Evolutionary conservation across 2,113 vertebrate genomes (phyloP).

Genomic region (Ameiurus melas): DNA sequence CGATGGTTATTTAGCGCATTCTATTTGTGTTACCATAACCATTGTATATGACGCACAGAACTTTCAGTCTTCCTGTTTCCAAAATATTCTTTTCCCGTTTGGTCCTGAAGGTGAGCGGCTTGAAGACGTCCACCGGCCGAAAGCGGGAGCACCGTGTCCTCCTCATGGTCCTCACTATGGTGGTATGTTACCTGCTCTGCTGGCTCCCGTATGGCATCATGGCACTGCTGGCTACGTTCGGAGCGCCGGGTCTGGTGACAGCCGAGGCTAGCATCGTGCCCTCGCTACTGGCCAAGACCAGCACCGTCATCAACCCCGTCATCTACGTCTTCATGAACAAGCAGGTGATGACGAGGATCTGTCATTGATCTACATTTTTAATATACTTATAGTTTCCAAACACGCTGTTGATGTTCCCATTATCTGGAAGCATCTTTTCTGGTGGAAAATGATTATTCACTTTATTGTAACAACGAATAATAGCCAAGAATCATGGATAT

Average conservation of each 20-base stretch:
- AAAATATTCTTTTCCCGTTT: neutral
- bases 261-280: constrained; percentile 67
- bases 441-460: no score
- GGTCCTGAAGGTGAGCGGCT: constrained; percentile 56
- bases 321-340: constrained; percentile 73
- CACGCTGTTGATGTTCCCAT: no score
- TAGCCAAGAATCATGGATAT: no score
- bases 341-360: constrained; percentile 59
- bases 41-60: neutral
- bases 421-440: no score
- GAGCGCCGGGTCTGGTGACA: constrained; percentile 62
- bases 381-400: no score
- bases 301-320: constrained; percentile 68
- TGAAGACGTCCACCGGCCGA: constrained; percentile 30
- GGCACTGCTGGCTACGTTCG: constrained; percentile 66
- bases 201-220: constrained; percentile 69
- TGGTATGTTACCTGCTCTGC: constrained; percentile 72
- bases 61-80: neutral
- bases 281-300: constrained; percentile 70
- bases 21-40: no score
- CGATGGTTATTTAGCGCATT: neutral
- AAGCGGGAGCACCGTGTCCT: constrained; percentile 60
- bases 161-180: constrained; percentile 68
- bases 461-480: no score
- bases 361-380: neutral